Evolutionary conservation across 2,888 invertebrate genomes (phyloP), one percentile per base, ranked within the genome.

Genomic region (Halictus quadricinctus): DNA sequence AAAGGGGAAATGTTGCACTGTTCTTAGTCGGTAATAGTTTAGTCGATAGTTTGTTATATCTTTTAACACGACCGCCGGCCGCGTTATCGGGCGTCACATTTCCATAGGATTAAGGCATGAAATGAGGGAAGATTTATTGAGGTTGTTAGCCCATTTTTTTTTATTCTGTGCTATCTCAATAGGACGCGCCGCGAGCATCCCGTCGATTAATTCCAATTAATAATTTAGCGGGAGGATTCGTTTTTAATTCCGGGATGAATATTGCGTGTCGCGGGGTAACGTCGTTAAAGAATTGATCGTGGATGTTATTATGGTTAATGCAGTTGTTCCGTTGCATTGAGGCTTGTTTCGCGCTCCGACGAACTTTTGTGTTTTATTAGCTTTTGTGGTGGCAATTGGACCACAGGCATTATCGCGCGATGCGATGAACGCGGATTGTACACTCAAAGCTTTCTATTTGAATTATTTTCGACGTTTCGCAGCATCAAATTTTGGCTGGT

Each of bases 21-120:
- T 72, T 72, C 48, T 72, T 72, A 70, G 43, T 41, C 69, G 41
- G 69, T 43, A 70, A 70, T 70, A 70, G 70, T 70, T 70, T 70
- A 70, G 43, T 70, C 43, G 41, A 70, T 70, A n/a, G 70, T 43
- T 43, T 43, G 70, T 43, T 43, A 41, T 70, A 43, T 43, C 70
- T 70, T 70, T 70, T 70, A 43, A 69, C 69, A 41, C 69, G 15
- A 69, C 69, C 69, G 21, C 72, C 12, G 41, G 21, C 69, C 69
- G 69, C 72, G 72, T 72, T 46, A 41, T 43, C 43, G 43, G 5
- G 15, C 70, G 70, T 36, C 36, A 70, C 41, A 43, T 72, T 72
- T 46, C 72, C 72, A 41, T 36, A 41, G 21, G 72, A 72, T 41
- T 25, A 72, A n/a, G 15, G 36, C 25, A 13, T 58, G 43, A 41